Base-by-base conservation (phyloP, 2,797 vertebrate genomes). In the Champsocephalus esox region DNA sequence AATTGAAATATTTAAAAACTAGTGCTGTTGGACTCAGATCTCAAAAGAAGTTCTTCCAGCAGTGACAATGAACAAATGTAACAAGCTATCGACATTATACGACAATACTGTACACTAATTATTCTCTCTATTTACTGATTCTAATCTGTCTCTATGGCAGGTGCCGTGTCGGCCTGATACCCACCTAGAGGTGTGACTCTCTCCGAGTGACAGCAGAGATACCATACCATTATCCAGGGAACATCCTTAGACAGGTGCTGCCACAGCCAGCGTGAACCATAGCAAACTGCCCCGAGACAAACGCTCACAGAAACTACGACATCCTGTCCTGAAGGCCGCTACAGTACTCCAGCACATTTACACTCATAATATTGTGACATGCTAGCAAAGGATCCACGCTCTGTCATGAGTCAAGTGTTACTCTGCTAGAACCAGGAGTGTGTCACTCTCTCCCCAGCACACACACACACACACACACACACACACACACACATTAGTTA, bases 181-280 rank as follows among this genome's bases (percentile, higher is more conserved):
- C 93, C 88, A 98, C 96, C 96, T 96, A 96, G 59, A 83, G 95
- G 96, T 81, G 91, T 91, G 72, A 97, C 95, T 96, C 94, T 97
- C 71, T 94, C 94, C 91, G 95, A 93, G 50, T 95, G 94, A 90
- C 96, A 97, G 93, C 95, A 97, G 92, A 93, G 93, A 89, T 95
- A 95, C 95, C 95, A 97, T 94, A 97, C 91, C 96, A 98, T 97
- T 93, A 92, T 97, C 95, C 92, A 92, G 71, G 58, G 54, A 87
- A 91, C 95, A 96, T 95, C 93, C 91, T 95, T 88, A 81, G 73
- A 34, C 70, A 69, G 48, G 45, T 69, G 79, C 34, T 64, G 85
- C 67, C 65, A 80, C 73, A 69, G 82, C 85, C 81, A 74, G 71
- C 65, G 46, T 70, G 70, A 12, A 87, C 83, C 89, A 92, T 76